Conservation (phyloP, 2,113 vertebrate genomes). For the Eudyptes chrysolophus region DNA sequence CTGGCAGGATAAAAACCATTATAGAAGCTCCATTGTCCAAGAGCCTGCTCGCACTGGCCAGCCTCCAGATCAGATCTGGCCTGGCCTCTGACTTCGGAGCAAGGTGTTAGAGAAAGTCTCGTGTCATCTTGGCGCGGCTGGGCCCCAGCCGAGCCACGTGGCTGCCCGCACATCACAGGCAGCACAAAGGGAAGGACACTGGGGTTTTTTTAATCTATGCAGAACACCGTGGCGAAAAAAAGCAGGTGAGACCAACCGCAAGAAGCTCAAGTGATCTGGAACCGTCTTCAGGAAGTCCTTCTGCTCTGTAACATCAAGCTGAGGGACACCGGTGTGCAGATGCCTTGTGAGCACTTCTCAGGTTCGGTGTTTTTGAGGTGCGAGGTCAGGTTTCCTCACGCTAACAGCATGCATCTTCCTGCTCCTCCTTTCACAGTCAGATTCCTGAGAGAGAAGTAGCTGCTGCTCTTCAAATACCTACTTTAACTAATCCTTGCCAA, state of each 20-base stretch:
- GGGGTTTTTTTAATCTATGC: background rate
- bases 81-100: background rate
- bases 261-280: background rate
- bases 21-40: background rate
- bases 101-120: background rate
- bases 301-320: accelerated
- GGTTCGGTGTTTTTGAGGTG: background rate
- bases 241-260: accelerated
- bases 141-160: background rate
- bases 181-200: background rate
- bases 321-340: accelerated
- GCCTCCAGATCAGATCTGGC: background rate
- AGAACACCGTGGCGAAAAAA: accelerated
- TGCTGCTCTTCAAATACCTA: background rate
- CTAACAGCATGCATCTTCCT: background rate
- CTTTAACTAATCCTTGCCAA: background rate
- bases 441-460: background rate
- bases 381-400: accelerated
- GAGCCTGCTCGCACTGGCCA: background rate
- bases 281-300: background rate
- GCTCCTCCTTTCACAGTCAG: background rate
- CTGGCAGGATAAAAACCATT: background rate
- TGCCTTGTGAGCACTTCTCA: background rate
- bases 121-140: background rate
- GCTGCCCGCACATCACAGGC: background rate